Evolutionary conservation across 2,113 vertebrate species (phyloP).

Genomic region (Hylia prasina): DNA sequence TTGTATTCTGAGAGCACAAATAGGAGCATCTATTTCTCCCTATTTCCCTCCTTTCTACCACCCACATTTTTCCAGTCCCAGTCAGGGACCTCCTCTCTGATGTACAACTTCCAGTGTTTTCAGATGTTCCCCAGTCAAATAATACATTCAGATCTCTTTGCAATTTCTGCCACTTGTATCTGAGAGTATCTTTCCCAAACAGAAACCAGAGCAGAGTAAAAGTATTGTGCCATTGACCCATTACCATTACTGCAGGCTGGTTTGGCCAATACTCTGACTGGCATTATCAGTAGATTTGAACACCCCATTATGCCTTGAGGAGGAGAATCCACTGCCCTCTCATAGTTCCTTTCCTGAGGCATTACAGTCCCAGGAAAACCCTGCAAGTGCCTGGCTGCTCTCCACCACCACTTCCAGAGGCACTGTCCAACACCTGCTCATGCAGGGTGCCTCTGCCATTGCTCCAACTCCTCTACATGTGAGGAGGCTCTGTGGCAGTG

Average conservation of each 20-base stretch:
- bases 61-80: neutral
- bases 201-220: neutral
- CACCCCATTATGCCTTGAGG: neutral
- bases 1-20: neutral
- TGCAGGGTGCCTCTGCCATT: neutral
- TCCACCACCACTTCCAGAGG: neutral
- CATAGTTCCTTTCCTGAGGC: neutral
- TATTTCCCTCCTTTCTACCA: neutral
- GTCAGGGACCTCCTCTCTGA: neutral
- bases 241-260: neutral
- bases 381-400: neutral
- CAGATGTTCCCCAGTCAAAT: neutral
- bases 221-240: neutral
- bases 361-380: neutral
- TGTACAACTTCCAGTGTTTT: neutral
- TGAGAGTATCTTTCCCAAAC: neutral
- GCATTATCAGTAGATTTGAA: neutral
- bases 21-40: neutral
- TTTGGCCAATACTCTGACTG: neutral
- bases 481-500: neutral
- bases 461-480: neutral
- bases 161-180: neutral
- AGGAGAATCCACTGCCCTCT: neutral
- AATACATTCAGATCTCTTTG: rapidly evolving
- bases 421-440: neutral